phyloP scores from a whole-genome alignment of 2,888 invertebrate genomes.

The Sinodicranocentrus sp. region DNA sequence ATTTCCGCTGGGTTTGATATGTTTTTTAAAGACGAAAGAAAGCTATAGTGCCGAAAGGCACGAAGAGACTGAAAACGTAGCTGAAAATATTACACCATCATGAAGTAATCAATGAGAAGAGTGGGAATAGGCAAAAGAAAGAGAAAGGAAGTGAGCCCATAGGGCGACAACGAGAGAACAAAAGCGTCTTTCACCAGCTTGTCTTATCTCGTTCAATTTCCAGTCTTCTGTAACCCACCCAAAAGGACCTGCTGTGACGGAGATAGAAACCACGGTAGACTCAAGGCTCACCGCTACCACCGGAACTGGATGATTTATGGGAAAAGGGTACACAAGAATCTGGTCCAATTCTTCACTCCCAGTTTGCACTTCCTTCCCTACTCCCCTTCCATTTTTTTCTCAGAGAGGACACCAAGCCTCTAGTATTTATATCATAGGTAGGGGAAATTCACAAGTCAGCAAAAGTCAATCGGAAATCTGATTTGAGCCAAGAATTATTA shows the following conservation, averaged over 20 bases:
- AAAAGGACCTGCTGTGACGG: background rate
- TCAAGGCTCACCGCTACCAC: no score
- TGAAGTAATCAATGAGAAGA: no score
- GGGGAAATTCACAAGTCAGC: constrained; percentile 16
- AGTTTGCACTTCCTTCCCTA: constrained; percentile 36
- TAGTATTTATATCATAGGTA: background rate
- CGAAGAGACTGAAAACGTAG: no score
- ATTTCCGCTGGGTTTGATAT: no score
- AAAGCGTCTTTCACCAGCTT: constrained; percentile 12
- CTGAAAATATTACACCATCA: no score
- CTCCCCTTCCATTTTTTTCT: background rate
- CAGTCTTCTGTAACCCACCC: background rate
- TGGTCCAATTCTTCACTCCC: constrained; percentile 55
- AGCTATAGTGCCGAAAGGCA: no score
- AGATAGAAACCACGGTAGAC: no score
- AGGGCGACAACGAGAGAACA: background rate
- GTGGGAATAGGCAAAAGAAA: no score
- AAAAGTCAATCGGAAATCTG: constrained; percentile 53
- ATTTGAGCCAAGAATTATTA: constrained; percentile 55
- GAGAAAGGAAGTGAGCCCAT: background rate
- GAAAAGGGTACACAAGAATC: constrained; percentile 69
- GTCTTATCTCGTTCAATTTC: constrained; percentile 52
- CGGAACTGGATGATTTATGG: constrained; percentile 73
- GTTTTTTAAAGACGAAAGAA: no score
- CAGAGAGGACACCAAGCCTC: background rate